Percentiles rank a stretch among this genome's conserved stretches.
Conservation (phyloP, 2,113 vertebrate species). For the Gracilinanus agilis region DNA sequence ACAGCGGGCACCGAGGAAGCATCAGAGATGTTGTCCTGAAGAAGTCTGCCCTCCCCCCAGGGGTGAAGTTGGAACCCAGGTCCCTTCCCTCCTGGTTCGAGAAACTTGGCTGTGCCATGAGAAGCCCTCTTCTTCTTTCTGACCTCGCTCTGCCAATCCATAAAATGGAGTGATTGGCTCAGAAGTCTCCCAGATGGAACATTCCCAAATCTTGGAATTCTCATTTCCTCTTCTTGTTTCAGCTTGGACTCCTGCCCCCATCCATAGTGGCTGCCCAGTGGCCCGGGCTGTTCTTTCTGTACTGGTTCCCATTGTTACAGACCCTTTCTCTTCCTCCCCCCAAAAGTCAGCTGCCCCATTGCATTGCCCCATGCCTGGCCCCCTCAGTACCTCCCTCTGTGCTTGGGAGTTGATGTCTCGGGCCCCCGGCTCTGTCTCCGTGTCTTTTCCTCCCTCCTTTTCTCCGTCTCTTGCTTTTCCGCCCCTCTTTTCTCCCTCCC, state of each 20-base stretch:
- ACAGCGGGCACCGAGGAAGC: background rate
- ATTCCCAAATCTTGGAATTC: background rate
- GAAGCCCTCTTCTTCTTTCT: background rate
- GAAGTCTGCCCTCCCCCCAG: background rate
- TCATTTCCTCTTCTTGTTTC: background rate
- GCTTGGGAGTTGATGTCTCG: background rate
- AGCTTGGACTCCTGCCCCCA: background rate
- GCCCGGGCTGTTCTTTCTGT: background rate
- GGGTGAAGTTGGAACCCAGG: background rate
- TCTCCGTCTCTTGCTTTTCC: too few species aligned
- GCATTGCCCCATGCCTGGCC: background rate
- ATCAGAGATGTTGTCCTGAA: background rate
- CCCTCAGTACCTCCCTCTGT: background rate
- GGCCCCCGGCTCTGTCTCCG: too few species aligned
- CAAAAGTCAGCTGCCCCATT: too few species aligned
- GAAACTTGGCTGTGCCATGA: background rate
- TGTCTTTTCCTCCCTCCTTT: background rate
- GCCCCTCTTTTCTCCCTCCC: background rate
- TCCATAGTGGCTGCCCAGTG: background rate
- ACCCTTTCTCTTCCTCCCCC: background rate
- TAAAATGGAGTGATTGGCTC: background rate
- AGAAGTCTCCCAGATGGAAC: background rate
- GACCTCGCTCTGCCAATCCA: background rate
- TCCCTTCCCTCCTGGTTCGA: background rate
- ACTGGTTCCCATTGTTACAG: background rate